Conservation (phyloP, 2,888 invertebrate species). For the Megamerina dolium region DNA sequence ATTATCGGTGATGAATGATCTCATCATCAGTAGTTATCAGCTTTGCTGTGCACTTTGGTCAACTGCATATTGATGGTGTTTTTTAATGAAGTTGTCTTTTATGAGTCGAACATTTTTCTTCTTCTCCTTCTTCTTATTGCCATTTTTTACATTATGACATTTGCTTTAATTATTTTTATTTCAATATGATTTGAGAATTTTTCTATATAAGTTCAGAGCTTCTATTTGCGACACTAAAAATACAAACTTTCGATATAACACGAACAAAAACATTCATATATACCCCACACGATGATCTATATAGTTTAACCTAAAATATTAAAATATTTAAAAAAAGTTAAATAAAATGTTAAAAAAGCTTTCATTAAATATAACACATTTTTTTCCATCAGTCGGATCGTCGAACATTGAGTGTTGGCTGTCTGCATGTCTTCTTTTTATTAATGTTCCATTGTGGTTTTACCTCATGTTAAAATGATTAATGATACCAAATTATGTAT, state of each 20-base stretch:
- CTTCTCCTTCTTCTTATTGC: conserved; percentile 18
- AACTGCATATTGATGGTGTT: conserved; percentile 5
- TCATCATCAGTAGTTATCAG: conserved; percentile 45
- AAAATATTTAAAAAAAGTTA: neutral
- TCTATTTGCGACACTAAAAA: too few relatives aligned
- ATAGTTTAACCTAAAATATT: too few relatives aligned
- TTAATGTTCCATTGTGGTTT: neutral
- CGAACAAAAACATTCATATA: too few relatives aligned
- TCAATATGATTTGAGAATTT: too few relatives aligned
- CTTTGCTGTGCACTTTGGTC: conserved; percentile 11
- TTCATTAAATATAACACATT: too few relatives aligned
- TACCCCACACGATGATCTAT: too few relatives aligned
- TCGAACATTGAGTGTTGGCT: neutral
- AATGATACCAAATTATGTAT: conserved; percentile 43
- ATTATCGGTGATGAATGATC: conserved; percentile 40
- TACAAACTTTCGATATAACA: too few relatives aligned
- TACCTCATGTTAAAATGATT: conserved; percentile 31
- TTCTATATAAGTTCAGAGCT: too few relatives aligned
- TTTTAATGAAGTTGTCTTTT: conserved; percentile 24
- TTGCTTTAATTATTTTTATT: neutral
- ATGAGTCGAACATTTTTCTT: conserved; percentile 31
- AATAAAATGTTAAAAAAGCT: too few relatives aligned
- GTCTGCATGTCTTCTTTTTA: neutral
- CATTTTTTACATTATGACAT: neutral
- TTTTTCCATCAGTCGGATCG: too few relatives aligned